These are phyloP conservation scores for Eueremaeus valkanovi DNA, from an alignment of 2,888 invertebrate species.

Conservation along the genomic window DNA sequence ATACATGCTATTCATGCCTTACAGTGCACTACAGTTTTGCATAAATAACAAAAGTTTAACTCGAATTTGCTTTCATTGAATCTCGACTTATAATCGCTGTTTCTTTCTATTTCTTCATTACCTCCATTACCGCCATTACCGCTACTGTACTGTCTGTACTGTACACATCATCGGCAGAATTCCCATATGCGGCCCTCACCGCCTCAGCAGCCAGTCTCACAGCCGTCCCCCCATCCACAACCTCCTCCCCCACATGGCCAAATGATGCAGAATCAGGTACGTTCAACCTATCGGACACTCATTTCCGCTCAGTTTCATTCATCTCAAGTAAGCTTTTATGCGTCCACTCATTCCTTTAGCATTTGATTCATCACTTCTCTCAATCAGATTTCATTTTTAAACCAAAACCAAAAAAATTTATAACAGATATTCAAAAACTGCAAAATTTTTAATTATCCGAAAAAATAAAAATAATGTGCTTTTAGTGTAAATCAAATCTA, in stretches of 20 bases:
- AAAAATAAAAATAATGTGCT: too few relatives aligned
- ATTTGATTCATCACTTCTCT: too few relatives aligned
- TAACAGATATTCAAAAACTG: too few relatives aligned
- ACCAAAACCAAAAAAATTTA: too few relatives aligned
- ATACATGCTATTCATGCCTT: neutral
- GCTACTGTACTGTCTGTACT: too few relatives aligned
- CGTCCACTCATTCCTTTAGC: neutral
- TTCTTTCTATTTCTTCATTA: slow-evolving; percentile 27
- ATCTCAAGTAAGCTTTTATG: slow-evolving; percentile 12
- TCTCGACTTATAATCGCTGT: neutral
- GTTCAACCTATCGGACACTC: slow-evolving; percentile 47
- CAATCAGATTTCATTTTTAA: too few relatives aligned
- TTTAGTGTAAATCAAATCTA: too few relatives aligned
- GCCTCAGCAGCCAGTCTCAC: slow-evolving; percentile 69
- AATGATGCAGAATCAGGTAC: slow-evolving; percentile 72
- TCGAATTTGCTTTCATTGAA: neutral
- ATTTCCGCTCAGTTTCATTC: neutral
- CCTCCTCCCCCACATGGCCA: slow-evolving; percentile 72
- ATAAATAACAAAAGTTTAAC: neutral
- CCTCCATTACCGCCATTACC: slow-evolving; percentile 4
- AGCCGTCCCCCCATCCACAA: slow-evolving; percentile 77
- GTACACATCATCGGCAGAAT: slow-evolving; percentile 52
- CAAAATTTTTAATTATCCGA: too few relatives aligned
- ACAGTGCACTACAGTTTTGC: neutral
- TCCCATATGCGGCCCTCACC: slow-evolving; percentile 57